phyloP scores from a whole-genome alignment of 2,888 invertebrate species.

The Iselma pallidipennis region DNA sequence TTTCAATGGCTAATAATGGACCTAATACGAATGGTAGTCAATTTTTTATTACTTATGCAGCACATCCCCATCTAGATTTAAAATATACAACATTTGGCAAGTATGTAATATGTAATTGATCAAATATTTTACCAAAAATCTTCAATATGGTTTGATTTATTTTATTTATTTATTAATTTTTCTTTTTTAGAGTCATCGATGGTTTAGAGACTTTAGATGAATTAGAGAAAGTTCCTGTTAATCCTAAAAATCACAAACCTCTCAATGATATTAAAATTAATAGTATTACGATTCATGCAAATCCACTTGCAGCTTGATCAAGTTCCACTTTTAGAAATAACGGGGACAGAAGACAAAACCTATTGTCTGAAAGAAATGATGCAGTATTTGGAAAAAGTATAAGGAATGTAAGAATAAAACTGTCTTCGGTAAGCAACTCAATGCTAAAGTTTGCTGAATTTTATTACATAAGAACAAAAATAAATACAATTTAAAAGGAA shows the following conservation, averaged over 20 bases:
- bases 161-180: slow-evolving; percentile 1
- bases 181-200: slow-evolving; percentile 85
- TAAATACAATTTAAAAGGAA: too few species aligned
- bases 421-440: too few species aligned
- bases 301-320: slow-evolving; percentile 95
- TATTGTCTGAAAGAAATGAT: too few species aligned
- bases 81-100: slow-evolving; percentile 98
- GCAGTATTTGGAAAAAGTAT: too few species aligned
- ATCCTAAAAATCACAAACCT: slow-evolving; percentile 91
- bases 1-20: slow-evolving; percentile 99
- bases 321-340: too few species aligned
- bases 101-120: slow-evolving; percentile 58
- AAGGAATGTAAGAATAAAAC: too few species aligned
- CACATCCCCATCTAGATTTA: slow-evolving; percentile 93
- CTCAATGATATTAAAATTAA: slow-evolving; percentile 85
- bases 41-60: slow-evolving; percentile 94
- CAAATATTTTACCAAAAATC: neutral
- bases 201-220: slow-evolving; percentile 96
- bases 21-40: slow-evolving; percentile 98
- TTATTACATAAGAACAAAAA: too few species aligned
- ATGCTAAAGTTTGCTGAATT: too few species aligned
- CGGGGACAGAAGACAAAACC: too few species aligned
- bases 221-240: slow-evolving; percentile 91
- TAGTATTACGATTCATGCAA: slow-evolving; percentile 94
- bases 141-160: slow-evolving; percentile 1